Percentiles rank a stretch among this genome's conserved stretches.
phyloP scores from a whole-genome alignment of 2,888 invertebrate genomes.

The Agrypnus murinus region DNA sequence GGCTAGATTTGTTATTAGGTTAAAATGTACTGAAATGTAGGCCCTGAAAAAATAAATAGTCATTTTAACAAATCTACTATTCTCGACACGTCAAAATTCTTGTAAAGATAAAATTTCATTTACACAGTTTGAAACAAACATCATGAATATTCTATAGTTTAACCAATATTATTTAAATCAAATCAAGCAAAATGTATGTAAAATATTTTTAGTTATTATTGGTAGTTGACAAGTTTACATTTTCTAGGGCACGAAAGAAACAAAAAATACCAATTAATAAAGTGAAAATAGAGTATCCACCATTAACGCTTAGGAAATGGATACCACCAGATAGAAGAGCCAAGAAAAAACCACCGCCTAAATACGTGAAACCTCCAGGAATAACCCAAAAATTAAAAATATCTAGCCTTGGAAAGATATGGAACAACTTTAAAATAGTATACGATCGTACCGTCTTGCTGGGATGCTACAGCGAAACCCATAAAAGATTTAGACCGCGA shows the following conservation, averaged over 20 bases:
- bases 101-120: not conserved
- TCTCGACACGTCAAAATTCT: constrained; percentile 29
- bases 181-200: too few relatives aligned
- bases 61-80: constrained; percentile 12
- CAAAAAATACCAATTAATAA: constrained; percentile 36
- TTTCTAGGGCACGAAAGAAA: constrained; percentile 28
- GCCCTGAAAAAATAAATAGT: constrained; percentile 24
- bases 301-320: constrained; percentile 67
- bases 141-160: not conserved
- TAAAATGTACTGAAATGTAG: not conserved
- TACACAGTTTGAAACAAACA: not conserved
- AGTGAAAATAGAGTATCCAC: constrained; percentile 64
- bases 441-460: constrained; percentile 61
- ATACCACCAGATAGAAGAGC: constrained; percentile 65
- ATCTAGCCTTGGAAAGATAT: constrained; percentile 64
- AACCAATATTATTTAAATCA: not conserved
- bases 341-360: constrained; percentile 54
- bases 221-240: too few relatives aligned
- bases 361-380: constrained; percentile 63
- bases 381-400: constrained; percentile 61
- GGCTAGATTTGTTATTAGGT: not conserved
- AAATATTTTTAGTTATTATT: too few relatives aligned
- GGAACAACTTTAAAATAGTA: constrained; percentile 63
- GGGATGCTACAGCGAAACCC: constrained; percentile 63
- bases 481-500: constrained; percentile 62